A percentile compares a stretch with the other conserved stretches of the same genome.
Evolutionary conservation across 2,888 invertebrate species (phyloP).

Genomic region (Plagiodera versicolora): DNA sequence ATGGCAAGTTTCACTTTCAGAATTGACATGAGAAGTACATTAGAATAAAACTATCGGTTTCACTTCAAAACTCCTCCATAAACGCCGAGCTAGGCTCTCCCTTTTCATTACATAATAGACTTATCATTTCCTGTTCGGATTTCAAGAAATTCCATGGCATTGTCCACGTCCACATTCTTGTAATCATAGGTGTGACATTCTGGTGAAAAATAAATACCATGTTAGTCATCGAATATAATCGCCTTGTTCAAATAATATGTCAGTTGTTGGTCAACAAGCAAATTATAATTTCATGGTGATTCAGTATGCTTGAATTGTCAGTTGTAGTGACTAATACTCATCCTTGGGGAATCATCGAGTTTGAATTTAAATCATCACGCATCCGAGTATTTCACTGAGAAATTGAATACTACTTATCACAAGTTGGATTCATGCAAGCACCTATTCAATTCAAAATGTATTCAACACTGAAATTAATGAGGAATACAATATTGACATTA

Average conservation of each 20-base stretch:
- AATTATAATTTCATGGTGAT: slow-evolving; percentile 5
- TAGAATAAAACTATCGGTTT: too few species aligned
- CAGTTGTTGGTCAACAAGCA: background rate
- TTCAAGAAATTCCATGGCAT: slow-evolving; percentile 2
- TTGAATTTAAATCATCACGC: background rate
- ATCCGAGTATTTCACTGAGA: background rate
- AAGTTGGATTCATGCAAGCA: too few species aligned
- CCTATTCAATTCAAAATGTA: too few species aligned
- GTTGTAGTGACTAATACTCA: slow-evolving; percentile 4
- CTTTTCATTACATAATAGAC: background rate
- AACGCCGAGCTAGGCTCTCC: background rate
- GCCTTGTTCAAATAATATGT: background rate
- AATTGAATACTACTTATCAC: too few species aligned
- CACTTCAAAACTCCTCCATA: too few species aligned
- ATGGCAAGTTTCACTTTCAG: too few species aligned
- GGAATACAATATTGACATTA: too few species aligned
- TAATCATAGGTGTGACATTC: slow-evolving; percentile 13
- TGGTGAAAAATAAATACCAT: background rate
- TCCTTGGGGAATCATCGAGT: slow-evolving; percentile 8
- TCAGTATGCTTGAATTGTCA: slow-evolving; percentile 7
- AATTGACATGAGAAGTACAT: too few species aligned
- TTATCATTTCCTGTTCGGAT: background rate
- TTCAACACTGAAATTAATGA: too few species aligned
- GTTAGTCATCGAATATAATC: background rate
- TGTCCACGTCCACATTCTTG: slow-evolving; percentile 5